These are phyloP conservation scores for Agrenia bidenticulata DNA, from an alignment of 2,888 invertebrate species.

Conservation along the genomic window DNA sequence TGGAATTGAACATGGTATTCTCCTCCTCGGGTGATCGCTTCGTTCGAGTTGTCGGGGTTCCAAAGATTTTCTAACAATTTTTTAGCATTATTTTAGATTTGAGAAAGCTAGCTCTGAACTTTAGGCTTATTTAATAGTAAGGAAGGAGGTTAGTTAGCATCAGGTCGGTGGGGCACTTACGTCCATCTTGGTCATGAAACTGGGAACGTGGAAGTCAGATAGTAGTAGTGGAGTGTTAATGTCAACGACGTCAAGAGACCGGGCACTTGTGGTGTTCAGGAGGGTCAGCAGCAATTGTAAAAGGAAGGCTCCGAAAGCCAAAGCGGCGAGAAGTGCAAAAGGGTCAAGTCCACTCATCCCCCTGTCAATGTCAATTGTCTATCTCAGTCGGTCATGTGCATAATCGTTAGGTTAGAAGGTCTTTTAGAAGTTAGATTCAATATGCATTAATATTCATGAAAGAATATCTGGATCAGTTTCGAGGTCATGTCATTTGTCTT, in stretches of 20 bases:
- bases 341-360: constrained; percentile 51
- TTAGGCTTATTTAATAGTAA: neutral
- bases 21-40: constrained; percentile 39
- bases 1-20: constrained; percentile 42
- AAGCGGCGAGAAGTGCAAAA: constrained; percentile 51
- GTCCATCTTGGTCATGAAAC: constrained; percentile 50
- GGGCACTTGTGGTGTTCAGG: constrained; percentile 47
- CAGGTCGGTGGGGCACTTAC: constrained; percentile 42
- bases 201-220: constrained; percentile 53
- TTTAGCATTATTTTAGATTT: neutral
- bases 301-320: constrained; percentile 53
- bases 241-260: constrained; percentile 52
- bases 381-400: too few species aligned
- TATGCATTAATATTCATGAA: too few species aligned
- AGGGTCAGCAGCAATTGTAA: constrained; percentile 51
- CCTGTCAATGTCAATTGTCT: constrained; percentile 30
- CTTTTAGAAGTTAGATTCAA: too few species aligned
- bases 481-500: neutral
- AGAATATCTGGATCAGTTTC: too few species aligned
- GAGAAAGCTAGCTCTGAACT: neutral
- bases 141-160: neutral
- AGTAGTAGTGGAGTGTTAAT: constrained; percentile 50
- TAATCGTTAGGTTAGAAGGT: too few species aligned
- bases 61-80: constrained; percentile 49
- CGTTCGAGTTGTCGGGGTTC: constrained; percentile 50